Evolutionary conservation across 2,113 vertebrate species (phyloP).

Genomic region (Anser brachyrhynchus): DNA sequence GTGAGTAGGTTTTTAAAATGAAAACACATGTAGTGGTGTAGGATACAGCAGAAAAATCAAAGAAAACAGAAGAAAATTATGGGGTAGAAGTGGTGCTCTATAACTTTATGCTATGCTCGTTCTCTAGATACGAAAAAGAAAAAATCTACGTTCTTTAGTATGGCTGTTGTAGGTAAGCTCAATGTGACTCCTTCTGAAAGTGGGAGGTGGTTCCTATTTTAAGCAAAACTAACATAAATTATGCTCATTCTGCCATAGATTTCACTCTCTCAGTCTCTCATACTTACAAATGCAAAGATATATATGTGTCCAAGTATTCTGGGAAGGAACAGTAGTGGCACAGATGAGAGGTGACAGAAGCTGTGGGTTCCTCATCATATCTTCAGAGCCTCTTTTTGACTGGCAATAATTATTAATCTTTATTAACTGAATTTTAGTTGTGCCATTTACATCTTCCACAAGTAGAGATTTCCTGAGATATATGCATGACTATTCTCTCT

Average conservation of each 20-base stretch:
- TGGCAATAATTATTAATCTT: not conserved
- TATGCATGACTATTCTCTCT: not conserved
- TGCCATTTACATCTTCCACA: not conserved
- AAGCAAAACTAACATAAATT: not conserved
- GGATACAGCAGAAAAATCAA: not conserved
- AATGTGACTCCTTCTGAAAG: not conserved
- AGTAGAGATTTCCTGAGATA: not conserved
- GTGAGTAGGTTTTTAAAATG: not conserved
- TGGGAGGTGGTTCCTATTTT: not conserved
- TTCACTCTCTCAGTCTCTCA: not conserved
- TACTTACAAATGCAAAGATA: not conserved
- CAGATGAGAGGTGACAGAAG: not conserved
- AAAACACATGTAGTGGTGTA: not conserved
- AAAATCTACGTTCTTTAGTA: not conserved
- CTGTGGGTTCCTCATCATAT: not conserved
- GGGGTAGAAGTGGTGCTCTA: not conserved
- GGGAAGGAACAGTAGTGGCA: not conserved
- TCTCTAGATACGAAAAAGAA: not conserved
- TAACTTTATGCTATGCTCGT: not conserved
- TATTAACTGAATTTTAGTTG: not conserved
- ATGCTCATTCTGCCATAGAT: not conserved
- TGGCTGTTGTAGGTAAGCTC: not conserved
- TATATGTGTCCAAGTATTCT: not conserved
- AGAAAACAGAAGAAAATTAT: not conserved
- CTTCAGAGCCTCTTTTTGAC: not conserved